phyloP scores from a whole-genome alignment of 2,888 invertebrate genomes.

The Pemphredon lugubris region DNA sequence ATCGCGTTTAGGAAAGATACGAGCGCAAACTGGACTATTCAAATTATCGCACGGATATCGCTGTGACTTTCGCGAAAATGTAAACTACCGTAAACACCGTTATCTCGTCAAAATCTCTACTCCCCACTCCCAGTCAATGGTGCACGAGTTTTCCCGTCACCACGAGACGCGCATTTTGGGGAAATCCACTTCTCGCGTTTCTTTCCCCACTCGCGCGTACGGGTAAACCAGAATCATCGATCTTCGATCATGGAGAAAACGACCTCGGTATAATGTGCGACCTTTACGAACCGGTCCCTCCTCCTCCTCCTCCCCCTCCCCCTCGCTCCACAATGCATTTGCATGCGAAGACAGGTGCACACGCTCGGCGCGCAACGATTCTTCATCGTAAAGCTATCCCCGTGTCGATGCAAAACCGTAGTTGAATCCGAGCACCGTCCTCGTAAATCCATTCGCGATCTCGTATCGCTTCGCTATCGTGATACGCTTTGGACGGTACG shows the following conservation, averaged over 20 bases:
- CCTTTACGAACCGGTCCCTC: slow-evolving; percentile 67
- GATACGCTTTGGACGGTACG: not conserved
- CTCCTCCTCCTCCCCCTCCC: no score
- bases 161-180: not conserved
- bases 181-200: no score
- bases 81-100: no score
- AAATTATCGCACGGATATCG: no score
- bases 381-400: slow-evolving; percentile 4
- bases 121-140: no score
- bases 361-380: slow-evolving; percentile 21
- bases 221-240: slow-evolving; percentile 36
- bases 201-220: no score
- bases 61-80: no score
- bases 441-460: not conserved
- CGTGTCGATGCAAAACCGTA: not conserved
- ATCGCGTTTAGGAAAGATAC: no score
- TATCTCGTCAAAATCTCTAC: no score
- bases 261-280: slow-evolving; percentile 65
- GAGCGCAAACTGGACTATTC: no score
- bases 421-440: not conserved
- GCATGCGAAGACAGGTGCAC: slow-evolving; percentile 61
- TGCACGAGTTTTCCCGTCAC: not conserved
- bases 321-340: slow-evolving; percentile 39
- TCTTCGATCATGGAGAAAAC: slow-evolving; percentile 56
- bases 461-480: not conserved